Evolutionary conservation across 2,888 invertebrate species (phyloP), one percentile per base, ranked within the genome.

Genomic region (Toxonevra muliebris): DNA sequence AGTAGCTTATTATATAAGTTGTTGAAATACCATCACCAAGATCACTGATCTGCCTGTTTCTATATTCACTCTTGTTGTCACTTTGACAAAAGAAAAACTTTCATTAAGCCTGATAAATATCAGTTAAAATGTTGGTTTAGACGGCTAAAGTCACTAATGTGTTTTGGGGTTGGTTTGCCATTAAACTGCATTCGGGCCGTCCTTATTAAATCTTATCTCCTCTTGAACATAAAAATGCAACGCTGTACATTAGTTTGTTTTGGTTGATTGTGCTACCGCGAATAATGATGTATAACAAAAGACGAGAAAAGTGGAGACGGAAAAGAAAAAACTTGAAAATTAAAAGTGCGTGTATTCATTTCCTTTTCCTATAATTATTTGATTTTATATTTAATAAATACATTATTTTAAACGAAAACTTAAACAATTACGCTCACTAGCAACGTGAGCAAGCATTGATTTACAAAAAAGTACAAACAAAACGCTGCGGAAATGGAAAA

Each of bases 281-380:
- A 48, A 48, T 48, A 9, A n/a, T 48, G n/a, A n/a, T 48, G 48
- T 48, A 48, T 61, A 30, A 30, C 30, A 30, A 7, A 30, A 73
- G 69, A 71, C 76, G 69, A 20, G 60, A 70, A 66, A 59, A 63
- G n/a, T 60, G 63, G 65, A 70, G 62, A 71, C 63, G 71, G 73
- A 71, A 73, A 71, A 73, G 73, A 64, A 71, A 66, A 73, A 71
- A 69, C 68, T 72, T 69, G 68, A 65, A 71, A 73, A 71, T 66
- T 71, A 41, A 50, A 58, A 65, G 71, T 71, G 67, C 69, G 75
- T 75, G 72, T 70, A 65, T 62, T 72, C 67, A 73, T 66, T 75
- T 75, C 74, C 75, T 74, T 73, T 75, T 75, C 73, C 74, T 74
- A 73, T 70, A 66, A 60, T 73, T 74, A 30, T 71, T 72, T 68